Percentiles rank a stretch among this genome's conserved stretches.
phyloP scores from a whole-genome alignment of 2,113 vertebrate genomes.

The Chaetops frenatus region DNA sequence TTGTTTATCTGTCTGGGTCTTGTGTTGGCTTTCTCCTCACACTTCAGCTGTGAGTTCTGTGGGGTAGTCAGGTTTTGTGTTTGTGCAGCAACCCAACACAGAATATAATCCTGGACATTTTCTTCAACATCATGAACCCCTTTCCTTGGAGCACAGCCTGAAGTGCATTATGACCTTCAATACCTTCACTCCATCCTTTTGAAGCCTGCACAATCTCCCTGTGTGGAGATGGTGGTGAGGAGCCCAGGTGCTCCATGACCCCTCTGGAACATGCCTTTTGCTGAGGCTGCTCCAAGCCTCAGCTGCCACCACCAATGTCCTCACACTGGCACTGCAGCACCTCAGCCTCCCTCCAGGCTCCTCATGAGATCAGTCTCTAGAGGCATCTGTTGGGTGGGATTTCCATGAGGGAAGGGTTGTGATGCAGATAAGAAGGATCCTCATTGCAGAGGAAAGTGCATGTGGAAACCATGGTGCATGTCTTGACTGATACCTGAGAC shows the following conservation, averaged over 20 bases:
- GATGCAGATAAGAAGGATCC: not conserved
- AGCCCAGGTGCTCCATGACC: not conserved
- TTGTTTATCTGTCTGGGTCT: not conserved
- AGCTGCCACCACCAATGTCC: rapidly evolving
- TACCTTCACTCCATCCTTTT: not conserved
- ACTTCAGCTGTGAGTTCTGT: not conserved
- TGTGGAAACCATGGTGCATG: not conserved
- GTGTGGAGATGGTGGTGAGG: not conserved
- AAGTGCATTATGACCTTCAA: rapidly evolving
- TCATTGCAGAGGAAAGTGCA: not conserved
- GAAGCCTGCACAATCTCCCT: not conserved
- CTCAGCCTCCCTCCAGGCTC: not conserved
- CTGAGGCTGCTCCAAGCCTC: not conserved
- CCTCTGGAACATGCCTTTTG: not conserved
- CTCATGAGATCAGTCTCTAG: not conserved
- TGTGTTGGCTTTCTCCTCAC: not conserved
- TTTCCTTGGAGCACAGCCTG: not conserved
- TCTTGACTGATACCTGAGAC: not conserved
- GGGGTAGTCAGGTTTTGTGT: not conserved
- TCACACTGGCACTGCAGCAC: not conserved
- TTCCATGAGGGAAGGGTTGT: not conserved
- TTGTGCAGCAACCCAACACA: not conserved
- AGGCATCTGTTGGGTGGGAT: not conserved
- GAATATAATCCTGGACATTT: not conserved
- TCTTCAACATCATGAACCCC: not conserved